These are phyloP conservation scores for Cataglyphis rosenhaueri DNA, from an alignment of 2,888 invertebrate species.

Conservation along the genomic window DNA sequence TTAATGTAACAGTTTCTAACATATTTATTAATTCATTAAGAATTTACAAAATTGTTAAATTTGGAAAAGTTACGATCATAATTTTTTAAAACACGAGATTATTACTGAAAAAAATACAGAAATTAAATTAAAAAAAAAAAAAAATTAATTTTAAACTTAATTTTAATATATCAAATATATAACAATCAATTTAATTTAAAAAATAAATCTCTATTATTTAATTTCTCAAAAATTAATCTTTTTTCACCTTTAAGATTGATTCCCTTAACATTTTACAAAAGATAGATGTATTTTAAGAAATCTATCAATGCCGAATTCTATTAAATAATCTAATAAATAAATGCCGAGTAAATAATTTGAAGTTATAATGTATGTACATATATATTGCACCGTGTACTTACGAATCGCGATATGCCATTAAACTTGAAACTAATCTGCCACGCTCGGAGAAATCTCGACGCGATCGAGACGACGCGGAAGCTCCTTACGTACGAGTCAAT, in stretches of 20 bases:
- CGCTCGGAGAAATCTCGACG: conserved; percentile 21
- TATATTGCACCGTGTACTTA: conserved; percentile 1
- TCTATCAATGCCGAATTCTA: background rate
- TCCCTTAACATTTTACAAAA: background rate
- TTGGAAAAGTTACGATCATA: background rate
- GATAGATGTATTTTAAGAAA: background rate
- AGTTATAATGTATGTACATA: background rate
- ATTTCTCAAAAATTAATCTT: background rate
- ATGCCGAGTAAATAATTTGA: background rate
- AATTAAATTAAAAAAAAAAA: background rate
- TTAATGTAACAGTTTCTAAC: background rate
- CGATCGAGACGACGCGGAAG: conserved; percentile 19
- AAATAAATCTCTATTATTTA: conserved; percentile 1
- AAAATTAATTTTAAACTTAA: background rate
- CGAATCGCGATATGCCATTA: conserved; percentile 11
- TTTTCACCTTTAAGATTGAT: background rate
- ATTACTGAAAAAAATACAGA: background rate
- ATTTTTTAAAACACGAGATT: background rate
- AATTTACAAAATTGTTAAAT: background rate
- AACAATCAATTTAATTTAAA: background rate
- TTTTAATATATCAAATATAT: background rate
- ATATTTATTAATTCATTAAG: background rate
- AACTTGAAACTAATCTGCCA: conserved; percentile 32
- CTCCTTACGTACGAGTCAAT: background rate
- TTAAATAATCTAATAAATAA: conserved; percentile 9